These are phyloP conservation scores for Datnioides undecimradiatus DNA, from an alignment of 2,113 vertebrate genomes.

Conservation along the genomic window DNA sequence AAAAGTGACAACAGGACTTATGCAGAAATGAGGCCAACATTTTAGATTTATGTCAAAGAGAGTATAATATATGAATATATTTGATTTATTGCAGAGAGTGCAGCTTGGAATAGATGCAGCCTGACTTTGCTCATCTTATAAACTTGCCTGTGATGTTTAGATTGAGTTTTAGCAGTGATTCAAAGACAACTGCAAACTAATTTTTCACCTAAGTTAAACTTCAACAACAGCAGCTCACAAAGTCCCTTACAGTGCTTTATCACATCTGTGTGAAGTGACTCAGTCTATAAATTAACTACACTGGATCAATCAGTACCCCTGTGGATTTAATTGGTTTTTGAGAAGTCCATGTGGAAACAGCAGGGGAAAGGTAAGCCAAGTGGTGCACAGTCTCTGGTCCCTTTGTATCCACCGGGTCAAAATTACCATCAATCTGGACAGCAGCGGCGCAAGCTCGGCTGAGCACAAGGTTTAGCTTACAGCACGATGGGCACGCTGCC, in stretches of 20 bases:
- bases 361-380: constrained; percentile 40
- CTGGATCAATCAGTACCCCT: constrained; percentile 31
- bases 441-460: constrained; percentile 56
- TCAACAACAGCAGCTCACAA: neutral
- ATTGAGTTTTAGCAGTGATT: too few species aligned
- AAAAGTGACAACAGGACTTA: too few species aligned
- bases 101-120: too few species aligned
- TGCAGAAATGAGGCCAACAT: too few species aligned
- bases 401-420: constrained; percentile 38
- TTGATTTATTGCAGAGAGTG: too few species aligned
- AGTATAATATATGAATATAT: too few species aligned
- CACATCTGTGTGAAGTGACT: neutral
- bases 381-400: constrained; percentile 27
- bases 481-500: constrained; percentile 41
- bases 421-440: constrained; percentile 72
- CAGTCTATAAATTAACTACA: constrained; percentile 24
- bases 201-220: too few species aligned
- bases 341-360: neutral
- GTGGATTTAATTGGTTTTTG: constrained; percentile 35
- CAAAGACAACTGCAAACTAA: too few species aligned
- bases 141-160: too few species aligned
- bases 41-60: too few species aligned
- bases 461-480: constrained; percentile 74
- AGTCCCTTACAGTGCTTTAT: neutral
- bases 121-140: too few species aligned